phyloP scores from a whole-genome alignment of 1,140 invertebrate genomes.

The Conopomorpha cramerella region DNA sequence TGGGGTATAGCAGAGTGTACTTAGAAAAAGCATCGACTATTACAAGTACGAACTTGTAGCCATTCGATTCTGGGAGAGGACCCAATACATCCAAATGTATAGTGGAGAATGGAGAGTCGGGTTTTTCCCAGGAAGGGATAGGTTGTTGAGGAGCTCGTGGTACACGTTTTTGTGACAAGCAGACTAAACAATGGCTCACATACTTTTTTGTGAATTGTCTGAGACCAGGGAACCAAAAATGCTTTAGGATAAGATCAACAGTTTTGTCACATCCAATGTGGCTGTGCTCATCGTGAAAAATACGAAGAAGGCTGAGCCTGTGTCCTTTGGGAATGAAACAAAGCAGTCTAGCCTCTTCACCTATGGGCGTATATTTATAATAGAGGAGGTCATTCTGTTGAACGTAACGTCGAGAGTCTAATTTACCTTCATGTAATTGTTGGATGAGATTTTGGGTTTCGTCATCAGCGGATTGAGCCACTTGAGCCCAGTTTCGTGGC shows the following conservation, averaged over 20 bases:
- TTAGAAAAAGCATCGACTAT: conserved; percentile 5
- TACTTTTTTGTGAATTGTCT: conserved; percentile 9
- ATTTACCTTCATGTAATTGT: not conserved
- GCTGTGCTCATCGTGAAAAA: conserved; percentile 13
- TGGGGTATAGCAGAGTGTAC: not conserved
- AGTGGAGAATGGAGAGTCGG: conserved; percentile 6
- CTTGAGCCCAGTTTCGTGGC: conserved; percentile 4
- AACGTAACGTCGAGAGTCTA: conserved; percentile 1
- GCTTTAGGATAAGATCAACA: conserved; percentile 6
- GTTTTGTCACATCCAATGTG: conserved; percentile 10
- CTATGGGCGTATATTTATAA: not conserved
- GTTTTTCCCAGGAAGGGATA: conserved; percentile 5
- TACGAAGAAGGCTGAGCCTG: conserved; percentile 8
- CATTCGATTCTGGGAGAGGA: conserved; percentile 3
- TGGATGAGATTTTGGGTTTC: not conserved
- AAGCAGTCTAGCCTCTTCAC: conserved; percentile 1
- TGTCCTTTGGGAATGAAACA: conserved; percentile 5
- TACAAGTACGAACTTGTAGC: conserved; percentile 3
- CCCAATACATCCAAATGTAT: conserved; percentile 10
- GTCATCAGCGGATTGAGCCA: conserved; percentile 3
- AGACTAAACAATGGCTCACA: conserved; percentile 8
- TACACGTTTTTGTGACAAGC: conserved; percentile 3
- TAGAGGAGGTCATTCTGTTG: conserved; percentile 1
- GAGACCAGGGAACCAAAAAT: conserved; percentile 15
- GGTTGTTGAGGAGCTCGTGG: conserved; percentile 4